phyloP scores from a whole-genome alignment of 2,888 invertebrate species.

The Lasioglossum pauxillum region DNA sequence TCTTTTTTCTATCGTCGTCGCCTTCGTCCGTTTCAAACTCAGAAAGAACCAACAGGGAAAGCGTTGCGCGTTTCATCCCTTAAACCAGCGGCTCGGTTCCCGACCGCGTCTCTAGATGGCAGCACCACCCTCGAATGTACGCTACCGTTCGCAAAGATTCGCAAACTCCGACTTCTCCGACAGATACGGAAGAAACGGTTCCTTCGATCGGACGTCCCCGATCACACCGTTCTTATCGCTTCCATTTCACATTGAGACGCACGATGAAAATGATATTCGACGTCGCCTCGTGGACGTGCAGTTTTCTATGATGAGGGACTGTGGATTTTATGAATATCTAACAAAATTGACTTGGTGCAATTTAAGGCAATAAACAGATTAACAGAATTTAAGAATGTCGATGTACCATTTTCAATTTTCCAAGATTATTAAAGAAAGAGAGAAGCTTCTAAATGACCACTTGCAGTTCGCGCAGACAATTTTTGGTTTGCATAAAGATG shows the following conservation, averaged over 20 bases:
- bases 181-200: not conserved
- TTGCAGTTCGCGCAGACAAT: too few species aligned
- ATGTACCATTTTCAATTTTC: too few species aligned
- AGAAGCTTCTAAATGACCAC: too few species aligned
- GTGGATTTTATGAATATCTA: too few species aligned
- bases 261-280: not conserved
- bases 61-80: slow-evolving; percentile 9
- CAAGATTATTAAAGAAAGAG: too few species aligned
- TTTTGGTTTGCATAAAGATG: too few species aligned
- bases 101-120: slow-evolving; percentile 52
- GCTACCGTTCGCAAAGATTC: not conserved
- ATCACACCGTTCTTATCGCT: not conserved
- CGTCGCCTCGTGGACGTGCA: not conserved
- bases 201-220: not conserved
- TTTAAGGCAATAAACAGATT: too few species aligned
- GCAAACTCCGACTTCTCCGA: not conserved
- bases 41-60: not conserved
- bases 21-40: not conserved
- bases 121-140: slow-evolving; percentile 34
- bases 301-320: not conserved
- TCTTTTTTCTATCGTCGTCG: not conserved
- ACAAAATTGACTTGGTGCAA: too few species aligned
- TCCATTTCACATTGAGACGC: not conserved
- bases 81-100: not conserved
- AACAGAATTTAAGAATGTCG: too few species aligned